phyloP scores from a whole-genome alignment of 2,113 vertebrate species.

The Mastomys coucha region DNA sequence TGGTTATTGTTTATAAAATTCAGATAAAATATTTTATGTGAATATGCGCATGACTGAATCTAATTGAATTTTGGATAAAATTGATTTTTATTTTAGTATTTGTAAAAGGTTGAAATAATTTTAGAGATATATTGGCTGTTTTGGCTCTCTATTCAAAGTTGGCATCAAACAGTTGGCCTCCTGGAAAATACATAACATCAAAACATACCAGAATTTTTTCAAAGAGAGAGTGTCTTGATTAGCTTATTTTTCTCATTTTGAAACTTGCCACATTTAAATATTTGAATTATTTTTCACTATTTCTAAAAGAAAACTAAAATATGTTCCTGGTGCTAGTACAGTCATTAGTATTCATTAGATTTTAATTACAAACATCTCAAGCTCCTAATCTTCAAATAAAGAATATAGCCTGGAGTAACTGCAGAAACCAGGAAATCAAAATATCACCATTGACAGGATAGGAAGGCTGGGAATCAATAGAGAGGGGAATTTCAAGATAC shows the following conservation, averaged over 20 bases:
- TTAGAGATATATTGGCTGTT: neutral
- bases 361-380: neutral
- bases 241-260: neutral
- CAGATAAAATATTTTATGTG: neutral
- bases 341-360: neutral
- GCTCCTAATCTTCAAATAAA: neutral
- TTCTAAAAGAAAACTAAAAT: constrained; percentile 46
- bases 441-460: neutral
- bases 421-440: neutral
- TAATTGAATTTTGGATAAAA: neutral
- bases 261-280: neutral
- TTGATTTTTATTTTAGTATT: neutral
- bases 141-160: neutral
- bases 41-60: neutral
- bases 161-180: neutral
- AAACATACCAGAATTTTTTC: neutral
- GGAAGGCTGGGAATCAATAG: neutral
- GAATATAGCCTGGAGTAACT: neutral
- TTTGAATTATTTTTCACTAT: neutral
- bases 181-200: neutral
- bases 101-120: neutral
- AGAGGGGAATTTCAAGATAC: neutral
- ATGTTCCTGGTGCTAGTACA: neutral
- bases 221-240: neutral
- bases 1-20: neutral